A percentile compares a stretch with the other conserved stretches of the same genome.
These are phyloP conservation scores for Otocyon megalotis DNA, from an alignment of 2,113 vertebrate genomes.

Conservation along the genomic window DNA sequence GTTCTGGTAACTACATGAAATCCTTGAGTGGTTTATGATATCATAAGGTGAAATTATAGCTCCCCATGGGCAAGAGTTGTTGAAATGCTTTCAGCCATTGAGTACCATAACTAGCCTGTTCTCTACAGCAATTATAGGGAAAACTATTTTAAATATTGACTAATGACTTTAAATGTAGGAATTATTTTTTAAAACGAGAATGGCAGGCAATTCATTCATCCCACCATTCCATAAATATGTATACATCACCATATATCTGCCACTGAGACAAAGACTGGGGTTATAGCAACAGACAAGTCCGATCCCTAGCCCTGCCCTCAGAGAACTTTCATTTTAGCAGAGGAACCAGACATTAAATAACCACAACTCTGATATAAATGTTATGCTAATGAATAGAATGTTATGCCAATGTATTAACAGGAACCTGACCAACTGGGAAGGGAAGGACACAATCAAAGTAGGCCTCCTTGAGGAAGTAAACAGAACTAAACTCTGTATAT, in stretches of 20 bases:
- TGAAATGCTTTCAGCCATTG: conserved; percentile 76
- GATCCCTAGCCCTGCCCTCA: background rate
- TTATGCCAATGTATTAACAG: background rate
- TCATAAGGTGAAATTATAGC: conserved; percentile 72
- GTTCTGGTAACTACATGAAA: conserved; percentile 76
- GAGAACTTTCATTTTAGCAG: background rate
- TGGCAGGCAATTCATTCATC: conserved; percentile 53
- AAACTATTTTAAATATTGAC: conserved; percentile 76
- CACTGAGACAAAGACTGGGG: background rate
- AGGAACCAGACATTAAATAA: background rate
- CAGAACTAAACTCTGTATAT: background rate
- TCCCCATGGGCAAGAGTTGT: conserved; percentile 74
- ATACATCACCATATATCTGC: background rate
- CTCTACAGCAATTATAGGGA: conserved; percentile 71
- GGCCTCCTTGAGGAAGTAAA: background rate
- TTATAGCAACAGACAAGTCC: background rate
- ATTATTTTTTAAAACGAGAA: conserved; percentile 67
- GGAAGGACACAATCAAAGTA: background rate
- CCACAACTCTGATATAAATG: background rate
- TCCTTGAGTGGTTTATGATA: conserved; percentile 78
- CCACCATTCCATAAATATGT: conserved; percentile 46
- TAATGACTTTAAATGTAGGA: conserved; percentile 75
- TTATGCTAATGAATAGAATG: background rate
- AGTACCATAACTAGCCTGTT: conserved; percentile 61
- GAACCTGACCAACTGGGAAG: background rate